Evolutionary conservation across 2,113 vertebrate genomes (phyloP).

Genomic region (Syngnathus floridae): DNA sequence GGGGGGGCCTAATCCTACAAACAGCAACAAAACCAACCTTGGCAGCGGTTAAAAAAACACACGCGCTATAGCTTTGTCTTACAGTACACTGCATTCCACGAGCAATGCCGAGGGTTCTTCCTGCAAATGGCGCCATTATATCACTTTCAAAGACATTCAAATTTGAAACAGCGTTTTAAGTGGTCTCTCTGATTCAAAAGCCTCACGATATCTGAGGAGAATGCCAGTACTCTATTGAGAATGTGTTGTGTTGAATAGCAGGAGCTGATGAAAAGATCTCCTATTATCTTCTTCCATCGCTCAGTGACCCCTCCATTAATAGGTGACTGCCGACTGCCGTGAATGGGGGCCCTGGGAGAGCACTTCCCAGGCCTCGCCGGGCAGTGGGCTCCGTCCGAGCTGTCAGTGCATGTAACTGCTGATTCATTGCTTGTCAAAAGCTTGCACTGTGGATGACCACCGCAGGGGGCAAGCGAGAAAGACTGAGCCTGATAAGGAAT

Average conservation of each 20-base stretch:
- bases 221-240: conserved; percentile 56
- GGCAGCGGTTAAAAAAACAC: background rate
- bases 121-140: conserved; percentile 32
- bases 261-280: conserved; percentile 59
- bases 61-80: background rate
- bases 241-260: conserved; percentile 51
- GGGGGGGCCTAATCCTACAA: background rate
- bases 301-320: conserved; percentile 70
- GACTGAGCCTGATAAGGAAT: conserved; percentile 52
- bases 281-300: conserved; percentile 67
- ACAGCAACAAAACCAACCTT: background rate
- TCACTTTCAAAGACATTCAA: conserved; percentile 59
- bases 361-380: conserved; percentile 57
- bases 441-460: conserved; percentile 63
- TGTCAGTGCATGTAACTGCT: conserved; percentile 73
- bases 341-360: conserved; percentile 59
- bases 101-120: conserved; percentile 15
- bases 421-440: conserved; percentile 75
- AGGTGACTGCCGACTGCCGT: conserved; percentile 60
- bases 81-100: conserved; percentile 9
- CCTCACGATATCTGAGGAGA: conserved; percentile 51
- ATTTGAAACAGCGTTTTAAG: conserved; percentile 55
- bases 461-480: conserved; percentile 48
- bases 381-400: conserved; percentile 58
- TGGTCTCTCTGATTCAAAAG: conserved; percentile 52